Evolutionary conservation across 2,797 vertebrate species (phyloP), one percentile per base, ranked within the genome.

Genomic region (Sciaenops ocellatus): DNA sequence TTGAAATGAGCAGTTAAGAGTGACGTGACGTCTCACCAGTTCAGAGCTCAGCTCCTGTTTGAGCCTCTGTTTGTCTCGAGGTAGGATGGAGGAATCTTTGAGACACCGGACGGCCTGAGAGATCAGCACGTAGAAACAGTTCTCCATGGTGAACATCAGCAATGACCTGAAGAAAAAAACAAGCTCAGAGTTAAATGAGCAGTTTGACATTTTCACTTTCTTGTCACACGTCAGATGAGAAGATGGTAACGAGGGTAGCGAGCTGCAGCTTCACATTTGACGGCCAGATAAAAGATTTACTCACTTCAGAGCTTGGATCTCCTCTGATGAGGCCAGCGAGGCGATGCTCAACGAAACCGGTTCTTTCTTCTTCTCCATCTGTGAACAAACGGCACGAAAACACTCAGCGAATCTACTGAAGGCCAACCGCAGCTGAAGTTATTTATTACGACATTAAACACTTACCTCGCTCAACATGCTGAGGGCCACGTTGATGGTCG

Each of bases 31-130:
- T 57, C 96, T 81, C 87, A 99, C 98, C 97, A 99, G 91, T 89
- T 99, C 98, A 0, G 98, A 99, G 94, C 98, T 97, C 70, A 99
- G 97, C 91, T 99, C 98, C 93, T 99, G 98, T 71, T 99, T 99
- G 94, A 99, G 97, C 34, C 98, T 94, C 93, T 99, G 98, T 78
- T 99, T 99, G 91, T 99, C 98, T 13, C 98, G 95, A 2, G 96
- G 95, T 6, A 96, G 94, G 86, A 99, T 96, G 0, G 94, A 87
- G 0, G 96, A 95, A 86, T 99, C 98, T 92, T 97, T 96, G 73
- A 99, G 93, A 88, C 97, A 98, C 0, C 97, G 97, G 34, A 97
- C 92, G 0, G 98, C 98, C 93, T 99, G 98, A 48, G 98, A 99
- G 94, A 98, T 97, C 87, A 99, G 95, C 92, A 99, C 96, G 85